Evolutionary conservation across 2,113 vertebrate genomes (phyloP), one percentile per base, ranked within the genome.

Genomic region (Cisticola juncidis): DNA sequence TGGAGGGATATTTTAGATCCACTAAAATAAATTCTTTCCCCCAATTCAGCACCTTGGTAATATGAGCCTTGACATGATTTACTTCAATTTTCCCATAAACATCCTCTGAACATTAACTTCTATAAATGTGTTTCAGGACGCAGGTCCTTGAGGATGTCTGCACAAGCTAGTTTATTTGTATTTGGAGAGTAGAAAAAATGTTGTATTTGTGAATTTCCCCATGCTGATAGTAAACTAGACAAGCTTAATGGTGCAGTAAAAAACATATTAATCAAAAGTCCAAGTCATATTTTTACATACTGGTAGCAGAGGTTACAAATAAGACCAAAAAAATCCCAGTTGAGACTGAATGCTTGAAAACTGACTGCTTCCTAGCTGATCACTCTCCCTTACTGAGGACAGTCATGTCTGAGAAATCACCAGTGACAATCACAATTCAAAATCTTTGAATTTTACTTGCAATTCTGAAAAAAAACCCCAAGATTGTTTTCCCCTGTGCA

Each of bases 191-290:
- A 44, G 33, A 44, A 86, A 94, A 71, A 88, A 74, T 17, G 54
- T 53, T 38, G 1, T 35, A 82, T 81, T 93, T 97, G 68, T 90
- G 86, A 88, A 65, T 95, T 83, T 92, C 38, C 76, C 88, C 54
- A 35, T 40, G 80, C 29, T 92, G 83, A 44, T 70, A 86, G 86
- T 81, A 93, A 95, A 95, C 71, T 65, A 80, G 85, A 88, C 71
- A 92, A 92, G 64, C 47, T 82, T 94, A 93, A 97, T 93, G 76
- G 71, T 72, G 45, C 64, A 83, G 64, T 93, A 93, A 93, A 95
- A 90, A 95, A 58, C 2, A n/a, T 86, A 94, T 92, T 96, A 86
- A 94, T 94, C 88, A 94, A 74, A 93, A 95, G 64, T 90, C 73
- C 70, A 70, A 80, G 50, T 54, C 19, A 73, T 85, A 93, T 81